Evolutionary conservation across 2,888 invertebrate species (phyloP), one percentile per base, ranked within the genome.

Genomic region (Epinotia nisella): DNA sequence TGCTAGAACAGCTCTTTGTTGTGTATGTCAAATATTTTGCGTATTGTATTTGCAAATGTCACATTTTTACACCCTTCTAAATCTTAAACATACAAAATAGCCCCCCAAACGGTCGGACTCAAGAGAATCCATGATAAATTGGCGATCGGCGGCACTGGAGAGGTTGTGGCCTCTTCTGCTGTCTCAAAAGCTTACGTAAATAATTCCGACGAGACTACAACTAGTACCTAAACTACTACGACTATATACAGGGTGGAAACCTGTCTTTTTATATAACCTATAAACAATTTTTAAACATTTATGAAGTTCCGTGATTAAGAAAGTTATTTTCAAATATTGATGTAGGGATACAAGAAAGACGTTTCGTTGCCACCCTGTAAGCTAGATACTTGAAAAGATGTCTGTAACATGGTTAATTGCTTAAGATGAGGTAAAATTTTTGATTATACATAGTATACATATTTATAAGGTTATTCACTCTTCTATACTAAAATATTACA

Each of bases 101-200:
- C 41, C 78, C 76, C 77, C 77, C 71, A 21, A 69, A 74, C 73
- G 67, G 75, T 71, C 78, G 73, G 74, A 76, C 78, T 80, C 79
- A 59, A 76, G 78, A 82, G 82, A 84, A 79, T 82, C 81, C 82
- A 83, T 83, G 85, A 87, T 86, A 88, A 87, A 87, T 88, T 86
- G 85, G 79, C 82, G 80, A 85, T 85, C 81, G 81, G 78, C 75
- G 77, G 81, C 80, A 81, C 80, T 79, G 74, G 78, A 82, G 81
- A 81, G 80, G 81, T 80, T 85, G 84, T 82, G 81, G 83, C 83
- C 85, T 83, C 84, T 83, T 78, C 79, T 77, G 82, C 83, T 82
- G 88, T 87, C 87, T 87, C 87, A 83, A 87, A 85, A 86, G 84
- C 83, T 86, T 86, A 82, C 82, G 84, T 73, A 85, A 88, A 87